phyloP scores from a whole-genome alignment of 2,797 vertebrate genomes.

The Alosa sapidissima region DNA sequence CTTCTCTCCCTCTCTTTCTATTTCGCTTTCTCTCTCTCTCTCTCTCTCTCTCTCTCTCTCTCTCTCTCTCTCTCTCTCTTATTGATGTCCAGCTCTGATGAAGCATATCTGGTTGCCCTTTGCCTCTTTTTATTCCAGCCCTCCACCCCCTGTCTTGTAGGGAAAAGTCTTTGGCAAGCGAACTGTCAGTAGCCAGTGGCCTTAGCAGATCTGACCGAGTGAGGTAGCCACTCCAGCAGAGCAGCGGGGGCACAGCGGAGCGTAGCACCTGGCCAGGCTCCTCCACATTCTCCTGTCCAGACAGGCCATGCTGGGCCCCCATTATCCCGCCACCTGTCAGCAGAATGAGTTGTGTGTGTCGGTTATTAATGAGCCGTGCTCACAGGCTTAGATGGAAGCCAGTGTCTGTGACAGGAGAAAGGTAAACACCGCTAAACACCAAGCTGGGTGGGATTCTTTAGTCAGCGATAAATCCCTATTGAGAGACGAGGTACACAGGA shows the following conservation, averaged over 20 bases:
- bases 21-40: background rate
- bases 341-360: background rate
- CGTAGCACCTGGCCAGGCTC: background rate
- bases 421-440: background rate
- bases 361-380: background rate
- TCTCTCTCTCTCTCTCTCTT: background rate
- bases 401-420: background rate
- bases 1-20: background rate
- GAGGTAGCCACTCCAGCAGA: background rate
- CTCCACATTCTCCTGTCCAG: background rate
- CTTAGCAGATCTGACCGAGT: background rate
- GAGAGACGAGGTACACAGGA: background rate
- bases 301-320: background rate
- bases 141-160: background rate
- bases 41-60: background rate
- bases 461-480: background rate
- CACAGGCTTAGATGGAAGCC: background rate
- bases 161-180: background rate
- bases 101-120: background rate
- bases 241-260: background rate
- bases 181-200: background rate
- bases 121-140: background rate
- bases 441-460: background rate
- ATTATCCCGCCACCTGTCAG: conserved; percentile 3
- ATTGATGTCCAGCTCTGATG: background rate